Percentiles rank a stretch among this genome's conserved stretches.
Evolutionary conservation across 1,140 invertebrate genomes (phyloP).

Genomic region (Diachasma alloeum): DNA sequence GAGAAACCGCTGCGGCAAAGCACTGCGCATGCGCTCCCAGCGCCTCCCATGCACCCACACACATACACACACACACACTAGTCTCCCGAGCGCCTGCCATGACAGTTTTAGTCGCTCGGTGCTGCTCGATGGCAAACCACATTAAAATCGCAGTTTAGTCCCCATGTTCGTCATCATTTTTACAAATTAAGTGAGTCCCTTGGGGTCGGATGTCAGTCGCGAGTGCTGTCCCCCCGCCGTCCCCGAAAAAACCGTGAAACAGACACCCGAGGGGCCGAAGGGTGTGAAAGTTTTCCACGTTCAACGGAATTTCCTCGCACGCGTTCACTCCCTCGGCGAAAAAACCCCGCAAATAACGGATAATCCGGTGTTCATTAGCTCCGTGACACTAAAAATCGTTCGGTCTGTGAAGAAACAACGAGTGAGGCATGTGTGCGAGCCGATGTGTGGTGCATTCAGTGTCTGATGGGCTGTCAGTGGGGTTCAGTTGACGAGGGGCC

Average conservation of each 20-base stretch:
- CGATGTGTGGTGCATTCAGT: not conserved
- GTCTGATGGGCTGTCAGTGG: not conserved
- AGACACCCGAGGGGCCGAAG: no score
- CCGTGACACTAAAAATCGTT: not conserved
- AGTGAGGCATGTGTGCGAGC: not conserved
- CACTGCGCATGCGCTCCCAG: no score
- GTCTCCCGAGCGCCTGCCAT: not conserved
- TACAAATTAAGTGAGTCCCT: no score
- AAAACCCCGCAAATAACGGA: no score
- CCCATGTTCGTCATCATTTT: not conserved
- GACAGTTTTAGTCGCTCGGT: constrained; percentile 3
- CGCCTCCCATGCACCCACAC: not conserved
- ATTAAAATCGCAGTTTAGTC: not conserved
- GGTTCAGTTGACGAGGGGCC: not conserved
- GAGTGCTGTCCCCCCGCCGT: not conserved
- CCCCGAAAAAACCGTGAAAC: no score
- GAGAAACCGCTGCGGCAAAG: not conserved
- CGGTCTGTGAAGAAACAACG: not conserved
- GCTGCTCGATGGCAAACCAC: not conserved
- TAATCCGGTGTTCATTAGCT: no score
- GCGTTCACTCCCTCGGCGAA: no score
- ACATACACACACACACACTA: not conserved
- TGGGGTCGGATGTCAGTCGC: no score
- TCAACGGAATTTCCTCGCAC: no score
- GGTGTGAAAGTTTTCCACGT: no score